Evolutionary conservation across 2,888 invertebrate genomes (phyloP).

Genomic region (Trichopria drosophilae): DNA sequence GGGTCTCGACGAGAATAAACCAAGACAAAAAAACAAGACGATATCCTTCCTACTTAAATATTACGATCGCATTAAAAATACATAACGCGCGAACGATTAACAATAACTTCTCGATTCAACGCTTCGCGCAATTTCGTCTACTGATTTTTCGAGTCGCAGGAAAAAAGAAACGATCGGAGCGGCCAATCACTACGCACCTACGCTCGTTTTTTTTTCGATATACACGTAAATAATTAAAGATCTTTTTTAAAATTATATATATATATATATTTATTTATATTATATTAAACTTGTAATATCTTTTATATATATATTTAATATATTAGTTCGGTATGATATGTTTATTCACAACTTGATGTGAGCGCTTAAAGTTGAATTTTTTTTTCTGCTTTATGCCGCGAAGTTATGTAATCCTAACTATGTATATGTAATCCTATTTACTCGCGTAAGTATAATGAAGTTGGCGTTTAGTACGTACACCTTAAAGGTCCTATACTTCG

Average conservation of each 20-base stretch:
- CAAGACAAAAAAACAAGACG: no score
- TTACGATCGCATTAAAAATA: no score
- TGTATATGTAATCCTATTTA: slow-evolving; percentile 34
- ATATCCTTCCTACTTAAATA: no score
- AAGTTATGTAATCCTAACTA: slow-evolving; percentile 38
- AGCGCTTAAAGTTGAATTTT: slow-evolving; percentile 54
- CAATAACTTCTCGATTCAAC: no score
- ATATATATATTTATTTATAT: slow-evolving; percentile 45
- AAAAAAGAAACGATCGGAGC: no score
- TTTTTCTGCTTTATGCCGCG: slow-evolving; percentile 41
- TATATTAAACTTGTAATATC: slow-evolving; percentile 53
- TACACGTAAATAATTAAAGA: slow-evolving; percentile 22
- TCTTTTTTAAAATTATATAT: slow-evolving; percentile 35
- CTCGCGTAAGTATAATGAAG: no score
- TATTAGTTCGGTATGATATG: slow-evolving; percentile 58
- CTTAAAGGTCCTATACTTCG: no score
- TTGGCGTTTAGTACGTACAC: slow-evolving; percentile 50
- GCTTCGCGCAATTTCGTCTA: no score
- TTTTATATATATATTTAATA: slow-evolving; percentile 49
- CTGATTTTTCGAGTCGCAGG: no score
- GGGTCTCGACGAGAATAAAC: no score
- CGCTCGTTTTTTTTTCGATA: slow-evolving; percentile 34
- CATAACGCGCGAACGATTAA: no score
- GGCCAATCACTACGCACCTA: no score
- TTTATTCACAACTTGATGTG: slow-evolving; percentile 60